Evolutionary conservation across 1,140 invertebrate species (phyloP).

Genomic region (Hypothenemus hampei): DNA sequence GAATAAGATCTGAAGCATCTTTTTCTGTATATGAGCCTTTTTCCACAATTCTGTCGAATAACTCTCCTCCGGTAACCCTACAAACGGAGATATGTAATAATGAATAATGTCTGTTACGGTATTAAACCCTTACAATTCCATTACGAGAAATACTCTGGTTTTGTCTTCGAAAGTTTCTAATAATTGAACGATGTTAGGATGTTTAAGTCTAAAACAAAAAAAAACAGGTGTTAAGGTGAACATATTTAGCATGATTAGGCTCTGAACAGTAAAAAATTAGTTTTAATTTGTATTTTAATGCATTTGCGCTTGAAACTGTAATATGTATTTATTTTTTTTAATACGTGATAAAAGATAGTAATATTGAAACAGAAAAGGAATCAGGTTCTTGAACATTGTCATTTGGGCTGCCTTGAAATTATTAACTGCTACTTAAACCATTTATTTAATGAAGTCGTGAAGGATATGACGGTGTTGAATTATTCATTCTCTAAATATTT

Average conservation of each 20-base stretch:
- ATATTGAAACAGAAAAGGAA: neutral
- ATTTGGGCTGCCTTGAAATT: slow-evolving; percentile 5
- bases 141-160: slow-evolving; percentile 94
- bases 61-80: slow-evolving; percentile 95
- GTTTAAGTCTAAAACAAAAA: slow-evolving; percentile 75
- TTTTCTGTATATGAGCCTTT: slow-evolving; percentile 99
- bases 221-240: no score
- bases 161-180: slow-evolving; percentile 98
- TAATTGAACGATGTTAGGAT: slow-evolving; percentile 97
- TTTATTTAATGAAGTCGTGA: slow-evolving; percentile 8
- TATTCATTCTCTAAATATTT: slow-evolving; percentile 22
- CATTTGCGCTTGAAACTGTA: neutral
- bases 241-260: neutral
- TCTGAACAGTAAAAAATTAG: neutral
- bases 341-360: neutral
- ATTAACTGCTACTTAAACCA: slow-evolving; percentile 16
- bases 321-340: neutral
- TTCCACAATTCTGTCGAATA: slow-evolving; percentile 97
- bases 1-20: slow-evolving; percentile 92
- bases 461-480: slow-evolving; percentile 16
- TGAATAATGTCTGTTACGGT: neutral
- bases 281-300: neutral
- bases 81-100: slow-evolving; percentile 18
- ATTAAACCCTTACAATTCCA: slow-evolving; percentile 85
- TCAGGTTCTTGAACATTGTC: neutral